These are phyloP conservation scores for Anguilla rostrata DNA, from an alignment of 2,113 vertebrate genomes.

Conservation along the genomic window DNA sequence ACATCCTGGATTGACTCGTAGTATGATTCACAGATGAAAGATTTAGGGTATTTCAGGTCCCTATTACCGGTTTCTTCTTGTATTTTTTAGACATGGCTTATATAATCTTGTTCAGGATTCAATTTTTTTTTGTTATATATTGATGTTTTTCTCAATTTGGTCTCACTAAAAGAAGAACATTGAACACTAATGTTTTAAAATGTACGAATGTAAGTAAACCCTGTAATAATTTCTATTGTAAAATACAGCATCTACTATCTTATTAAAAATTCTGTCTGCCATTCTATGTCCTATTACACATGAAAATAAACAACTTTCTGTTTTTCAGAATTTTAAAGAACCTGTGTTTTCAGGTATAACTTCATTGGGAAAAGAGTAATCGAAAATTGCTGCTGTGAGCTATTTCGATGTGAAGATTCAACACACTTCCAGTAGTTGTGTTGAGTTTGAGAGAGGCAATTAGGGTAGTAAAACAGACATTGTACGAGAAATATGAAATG, in stretches of 20 bases:
- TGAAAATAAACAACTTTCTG: not conserved
- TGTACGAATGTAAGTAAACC: not conserved
- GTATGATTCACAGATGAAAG: not conserved
- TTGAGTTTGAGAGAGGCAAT: not conserved
- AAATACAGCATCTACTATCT: not conserved
- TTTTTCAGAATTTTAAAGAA: not conserved
- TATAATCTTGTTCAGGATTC: not conserved
- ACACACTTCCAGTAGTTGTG: not conserved
- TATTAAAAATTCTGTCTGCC: not conserved
- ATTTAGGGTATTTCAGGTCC: not conserved
- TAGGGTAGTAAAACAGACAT: not conserved
- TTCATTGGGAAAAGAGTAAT: not conserved
- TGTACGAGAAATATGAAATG: constrained; percentile 23
- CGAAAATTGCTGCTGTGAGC: not conserved
- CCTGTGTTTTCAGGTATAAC: not conserved
- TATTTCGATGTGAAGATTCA: not conserved
- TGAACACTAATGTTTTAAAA: not conserved
- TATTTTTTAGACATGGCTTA: too few relatives aligned
- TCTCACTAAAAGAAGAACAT: too few relatives aligned
- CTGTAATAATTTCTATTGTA: not conserved
- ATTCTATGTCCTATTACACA: not conserved
- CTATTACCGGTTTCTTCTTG: too few relatives aligned
- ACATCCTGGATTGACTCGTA: not conserved
- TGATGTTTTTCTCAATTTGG: not conserved
- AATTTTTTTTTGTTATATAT: not conserved